These are phyloP conservation scores for Drosophila truncata DNA, from an alignment of 1,140 invertebrate genomes.

Conservation along the genomic window DNA sequence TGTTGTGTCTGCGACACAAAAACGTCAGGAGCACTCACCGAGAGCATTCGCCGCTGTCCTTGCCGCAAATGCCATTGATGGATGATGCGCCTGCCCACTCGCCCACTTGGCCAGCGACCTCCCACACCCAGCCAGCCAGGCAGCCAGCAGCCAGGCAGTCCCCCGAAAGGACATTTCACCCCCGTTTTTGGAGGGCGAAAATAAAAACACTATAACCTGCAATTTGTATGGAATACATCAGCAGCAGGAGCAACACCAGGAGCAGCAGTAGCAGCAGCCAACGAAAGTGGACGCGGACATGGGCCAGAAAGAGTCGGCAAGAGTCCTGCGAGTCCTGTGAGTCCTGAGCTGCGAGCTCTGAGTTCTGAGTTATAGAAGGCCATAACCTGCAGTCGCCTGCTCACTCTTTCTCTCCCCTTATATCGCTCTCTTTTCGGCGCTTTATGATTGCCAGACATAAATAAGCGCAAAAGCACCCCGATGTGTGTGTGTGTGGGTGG, in stretches of 20 bases:
- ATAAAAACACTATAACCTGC: constrained; percentile 81
- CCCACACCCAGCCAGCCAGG: neutral
- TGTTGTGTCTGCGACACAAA: constrained; percentile 67
- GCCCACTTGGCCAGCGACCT: constrained; percentile 7
- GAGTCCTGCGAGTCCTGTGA: constrained; percentile 39
- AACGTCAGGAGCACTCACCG: constrained; percentile 70
- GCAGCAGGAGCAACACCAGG: constrained; percentile 27
- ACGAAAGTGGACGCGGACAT: constrained; percentile 30
- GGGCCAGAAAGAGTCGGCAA: constrained; percentile 68
- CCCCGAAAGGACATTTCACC: constrained; percentile 14
- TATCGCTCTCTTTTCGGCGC: constrained; percentile 53
- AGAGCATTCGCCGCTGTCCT: constrained; percentile 58
- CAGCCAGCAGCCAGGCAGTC: too few relatives aligned
- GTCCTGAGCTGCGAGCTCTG: constrained; percentile 4
- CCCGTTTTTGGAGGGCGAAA: constrained; percentile 44
- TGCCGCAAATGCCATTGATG: constrained; percentile 82
- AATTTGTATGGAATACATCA: constrained; percentile 84
- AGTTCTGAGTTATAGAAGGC: constrained; percentile 78
- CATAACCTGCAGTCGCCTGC: constrained; percentile 75
- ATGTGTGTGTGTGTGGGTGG: constrained; percentile 42
- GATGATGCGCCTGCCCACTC: constrained; percentile 73
- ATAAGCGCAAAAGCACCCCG: constrained; percentile 79
- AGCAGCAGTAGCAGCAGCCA: constrained; percentile 38
- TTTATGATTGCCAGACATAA: constrained; percentile 83
- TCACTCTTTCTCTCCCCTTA: constrained; percentile 39